Conservation (phyloP, 2,113 vertebrate genomes). For the Istiophorus platypterus region DNA sequence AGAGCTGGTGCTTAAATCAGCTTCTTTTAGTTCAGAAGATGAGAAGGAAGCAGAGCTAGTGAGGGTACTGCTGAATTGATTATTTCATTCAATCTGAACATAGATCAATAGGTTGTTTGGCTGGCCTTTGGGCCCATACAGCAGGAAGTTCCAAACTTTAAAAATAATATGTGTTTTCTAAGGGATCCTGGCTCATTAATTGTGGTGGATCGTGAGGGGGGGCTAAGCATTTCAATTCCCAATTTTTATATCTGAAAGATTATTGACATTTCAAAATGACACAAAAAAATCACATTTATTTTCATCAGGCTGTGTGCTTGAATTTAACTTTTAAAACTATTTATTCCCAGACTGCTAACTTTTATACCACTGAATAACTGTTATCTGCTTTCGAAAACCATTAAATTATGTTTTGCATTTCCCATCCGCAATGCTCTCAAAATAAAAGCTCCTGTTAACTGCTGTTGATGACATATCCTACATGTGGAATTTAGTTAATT, state of each 20-base stretch:
- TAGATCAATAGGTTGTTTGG: slow-evolving; percentile 28
- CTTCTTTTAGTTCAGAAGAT: slow-evolving; percentile 41
- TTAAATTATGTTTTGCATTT: background rate
- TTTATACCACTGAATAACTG: background rate
- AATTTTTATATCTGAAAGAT: background rate
- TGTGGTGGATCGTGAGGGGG: background rate
- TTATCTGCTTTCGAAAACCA: background rate
- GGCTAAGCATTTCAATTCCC: background rate
- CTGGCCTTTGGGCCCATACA: background rate
- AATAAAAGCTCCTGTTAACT: background rate
- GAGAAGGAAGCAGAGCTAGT: slow-evolving; percentile 12
- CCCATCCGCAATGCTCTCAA: background rate
- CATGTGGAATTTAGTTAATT: background rate
- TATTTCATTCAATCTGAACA: slow-evolving; percentile 40
- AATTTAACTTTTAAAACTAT: background rate
- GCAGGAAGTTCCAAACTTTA: slow-evolving; percentile 14
- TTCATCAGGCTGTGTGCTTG: background rate
- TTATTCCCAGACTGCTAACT: background rate
- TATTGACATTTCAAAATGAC: background rate
- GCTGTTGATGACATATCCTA: background rate
- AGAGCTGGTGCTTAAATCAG: slow-evolving; percentile 54
- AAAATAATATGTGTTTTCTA: slow-evolving; percentile 10
- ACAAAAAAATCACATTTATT: background rate
- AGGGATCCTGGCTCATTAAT: slow-evolving; percentile 3
- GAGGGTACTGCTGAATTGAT: slow-evolving; percentile 51